Evolutionary conservation across 2,113 vertebrate species (phyloP).

Genomic region (Rhynchopsitta pachyrhyncha): DNA sequence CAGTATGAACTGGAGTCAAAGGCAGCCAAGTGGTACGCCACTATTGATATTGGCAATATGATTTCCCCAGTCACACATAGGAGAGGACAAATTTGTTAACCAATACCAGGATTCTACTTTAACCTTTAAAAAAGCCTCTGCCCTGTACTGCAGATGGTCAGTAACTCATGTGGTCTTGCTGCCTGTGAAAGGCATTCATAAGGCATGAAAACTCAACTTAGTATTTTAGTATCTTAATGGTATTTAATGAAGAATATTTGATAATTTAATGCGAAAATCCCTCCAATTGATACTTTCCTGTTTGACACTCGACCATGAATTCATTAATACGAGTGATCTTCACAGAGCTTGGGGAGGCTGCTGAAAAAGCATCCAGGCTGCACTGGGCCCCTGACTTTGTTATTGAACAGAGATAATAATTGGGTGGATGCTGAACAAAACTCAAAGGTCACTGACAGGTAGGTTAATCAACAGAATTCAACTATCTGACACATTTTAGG

Average conservation of each 20-base stretch:
- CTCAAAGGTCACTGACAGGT: neutral
- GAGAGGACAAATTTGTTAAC: neutral
- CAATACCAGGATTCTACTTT: neutral
- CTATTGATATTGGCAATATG: too few relatives aligned
- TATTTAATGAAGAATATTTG: neutral
- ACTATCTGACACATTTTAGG: rapidly evolving
- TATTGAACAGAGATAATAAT: neutral
- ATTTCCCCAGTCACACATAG: neutral
- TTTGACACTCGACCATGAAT: neutral
- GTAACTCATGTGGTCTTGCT: neutral
- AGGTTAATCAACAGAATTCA: neutral
- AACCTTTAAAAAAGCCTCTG: neutral
- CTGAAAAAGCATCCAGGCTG: neutral
- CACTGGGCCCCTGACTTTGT: neutral
- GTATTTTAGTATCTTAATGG: neutral
- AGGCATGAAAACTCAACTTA: neutral
- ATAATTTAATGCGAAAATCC: neutral
- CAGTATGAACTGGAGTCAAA: too few relatives aligned
- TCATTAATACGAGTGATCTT: neutral
- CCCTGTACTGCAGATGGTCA: neutral
- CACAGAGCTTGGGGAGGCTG: neutral
- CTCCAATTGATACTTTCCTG: neutral
- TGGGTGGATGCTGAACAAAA: neutral
- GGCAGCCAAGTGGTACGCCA: too few relatives aligned
- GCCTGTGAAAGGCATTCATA: neutral